Evolutionary conservation across 2,888 invertebrate genomes (phyloP), one percentile per base, ranked within the genome.

Genomic region (Serripes groenlandicus): DNA sequence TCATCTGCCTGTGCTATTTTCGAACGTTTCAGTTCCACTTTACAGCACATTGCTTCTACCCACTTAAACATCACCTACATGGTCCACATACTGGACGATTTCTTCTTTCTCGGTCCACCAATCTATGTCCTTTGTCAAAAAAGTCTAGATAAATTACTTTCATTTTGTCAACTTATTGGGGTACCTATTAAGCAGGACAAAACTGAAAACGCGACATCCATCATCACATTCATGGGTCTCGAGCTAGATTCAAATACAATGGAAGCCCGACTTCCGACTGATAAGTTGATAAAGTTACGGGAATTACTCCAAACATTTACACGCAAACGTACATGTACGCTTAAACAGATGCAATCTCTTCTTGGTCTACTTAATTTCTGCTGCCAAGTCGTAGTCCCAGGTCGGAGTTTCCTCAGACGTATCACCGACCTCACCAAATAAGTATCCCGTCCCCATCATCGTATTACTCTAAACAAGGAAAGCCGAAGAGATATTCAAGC

Each of bases 361-460:
- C 23, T 84, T 5, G 84, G 81, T n/a, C 58, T 81, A 0, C 49
- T 85, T 18, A 78, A 78, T 78, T 85, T 85, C 34, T 75, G 78
- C 26, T 85, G 78, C 64, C 37, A 62, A 11, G 85, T 81, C 0
- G 74, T 85, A 3, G 26, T 71, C 2, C 74, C 82, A 7, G 82
- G 85, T 2, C 62, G 81, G 2, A 54, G 49, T 64, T 82, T 85
- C 35, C 26, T 81, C 2, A 54, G 81, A 3, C 32, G 79, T 0
- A 56, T 81, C 7, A 81, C 60, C 23, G 81, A 81, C 62, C 58
- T 82, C 9, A 85, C 85, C 30, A 70, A 32, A 7, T 70, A 73
- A 0, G 81, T 79, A 18, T 26, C 35, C 0, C 52, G 70, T 11
- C 74, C 86, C 18, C 35, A 74, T 42, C 86, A 86, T 49, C 30